Conservation (phyloP, 2,888 invertebrate genomes). For the Sphaerophoria rueppellii region DNA sequence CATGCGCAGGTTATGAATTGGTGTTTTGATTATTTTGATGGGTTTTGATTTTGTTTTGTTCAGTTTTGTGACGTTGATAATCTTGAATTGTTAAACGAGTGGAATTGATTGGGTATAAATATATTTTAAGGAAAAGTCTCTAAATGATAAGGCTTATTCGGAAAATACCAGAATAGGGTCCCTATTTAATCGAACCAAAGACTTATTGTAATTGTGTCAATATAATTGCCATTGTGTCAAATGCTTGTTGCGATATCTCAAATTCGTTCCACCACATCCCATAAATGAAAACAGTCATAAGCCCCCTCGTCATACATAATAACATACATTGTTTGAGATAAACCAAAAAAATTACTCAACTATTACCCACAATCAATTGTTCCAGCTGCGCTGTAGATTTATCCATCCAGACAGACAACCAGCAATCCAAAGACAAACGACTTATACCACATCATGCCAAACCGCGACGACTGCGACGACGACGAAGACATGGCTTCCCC, state of each 20-base stretch:
- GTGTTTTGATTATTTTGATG: not conserved
- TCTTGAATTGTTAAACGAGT: too few relatives aligned
- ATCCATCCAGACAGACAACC: constrained; percentile 17
- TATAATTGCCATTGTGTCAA: too few relatives aligned
- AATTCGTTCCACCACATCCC: not conserved
- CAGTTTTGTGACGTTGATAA: too few relatives aligned
- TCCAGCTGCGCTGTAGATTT: constrained; percentile 25
- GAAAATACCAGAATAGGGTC: too few relatives aligned
- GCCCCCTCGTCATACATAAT: constrained; percentile 33
- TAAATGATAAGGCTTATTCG: too few relatives aligned
- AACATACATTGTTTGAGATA: constrained; percentile 30
- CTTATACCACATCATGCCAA: not conserved
- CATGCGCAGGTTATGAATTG: constrained; percentile 12
- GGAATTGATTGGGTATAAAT: too few relatives aligned
- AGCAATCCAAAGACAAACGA: constrained; percentile 30
- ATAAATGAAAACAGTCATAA: not conserved
- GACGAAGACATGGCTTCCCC: constrained; percentile 27
- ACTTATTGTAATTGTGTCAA: too few relatives aligned
- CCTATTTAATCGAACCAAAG: too few relatives aligned
- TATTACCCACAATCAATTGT: constrained; percentile 47
- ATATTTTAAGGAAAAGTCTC: too few relatives aligned
- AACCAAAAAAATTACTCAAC: constrained; percentile 29
- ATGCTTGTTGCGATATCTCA: not conserved
- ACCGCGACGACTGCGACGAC: not conserved
- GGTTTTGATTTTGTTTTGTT: not conserved